A percentile compares a stretch with the other conserved stretches of the same genome.
Conservation (phyloP, 2,113 vertebrate genomes). For the Etia nguti region DNA sequence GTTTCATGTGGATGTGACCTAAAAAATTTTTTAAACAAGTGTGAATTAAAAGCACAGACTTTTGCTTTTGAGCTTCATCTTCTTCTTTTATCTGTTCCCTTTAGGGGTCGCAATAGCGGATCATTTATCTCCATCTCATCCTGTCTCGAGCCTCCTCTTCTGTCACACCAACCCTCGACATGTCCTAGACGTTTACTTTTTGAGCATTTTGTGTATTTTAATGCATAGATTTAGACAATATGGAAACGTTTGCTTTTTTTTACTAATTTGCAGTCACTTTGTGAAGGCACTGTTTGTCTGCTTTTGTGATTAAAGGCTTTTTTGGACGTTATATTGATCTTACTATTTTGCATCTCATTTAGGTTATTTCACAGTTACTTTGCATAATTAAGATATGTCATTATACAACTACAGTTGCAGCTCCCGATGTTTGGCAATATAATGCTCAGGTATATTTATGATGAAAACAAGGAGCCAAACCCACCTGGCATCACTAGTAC, state of each 20-base stretch:
- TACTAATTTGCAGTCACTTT: neutral
- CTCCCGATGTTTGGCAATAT: neutral
- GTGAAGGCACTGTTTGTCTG: neutral
- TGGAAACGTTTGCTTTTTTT: neutral
- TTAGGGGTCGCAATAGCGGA: neutral
- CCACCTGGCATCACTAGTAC: neutral
- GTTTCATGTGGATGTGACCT: neutral
- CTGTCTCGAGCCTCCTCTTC: neutral
- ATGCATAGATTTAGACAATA: neutral
- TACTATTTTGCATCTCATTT: neutral
- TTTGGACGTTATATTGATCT: neutral
- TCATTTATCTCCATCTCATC: neutral
- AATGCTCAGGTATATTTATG: neutral
- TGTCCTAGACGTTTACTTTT: neutral
- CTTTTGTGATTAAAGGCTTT: neutral
- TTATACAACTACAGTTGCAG: neutral
- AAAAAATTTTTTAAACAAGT: neutral
- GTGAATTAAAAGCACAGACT: neutral
- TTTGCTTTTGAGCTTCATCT: neutral
- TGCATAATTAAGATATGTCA: neutral
- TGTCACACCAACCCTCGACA: neutral
- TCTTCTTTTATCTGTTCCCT: too few relatives aligned
- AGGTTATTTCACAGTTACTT: neutral
- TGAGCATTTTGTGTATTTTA: neutral
- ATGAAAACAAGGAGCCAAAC: neutral